phyloP scores from a whole-genome alignment of 2,888 invertebrate species.

The Thumatha senex region DNA sequence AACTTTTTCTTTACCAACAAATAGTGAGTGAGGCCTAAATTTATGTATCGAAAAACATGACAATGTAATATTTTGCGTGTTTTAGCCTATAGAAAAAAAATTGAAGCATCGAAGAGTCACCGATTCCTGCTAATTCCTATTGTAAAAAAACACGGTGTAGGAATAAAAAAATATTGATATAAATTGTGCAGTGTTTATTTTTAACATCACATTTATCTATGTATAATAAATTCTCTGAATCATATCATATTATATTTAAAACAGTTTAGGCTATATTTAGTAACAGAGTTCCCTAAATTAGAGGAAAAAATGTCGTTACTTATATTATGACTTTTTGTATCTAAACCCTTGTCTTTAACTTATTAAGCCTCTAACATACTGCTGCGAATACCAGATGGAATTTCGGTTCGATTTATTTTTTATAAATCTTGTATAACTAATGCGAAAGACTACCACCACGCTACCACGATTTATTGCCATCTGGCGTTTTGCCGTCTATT shows the following conservation, averaged over 20 bases:
- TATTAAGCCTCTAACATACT: too few species aligned
- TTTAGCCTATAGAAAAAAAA: slow-evolving; percentile 9
- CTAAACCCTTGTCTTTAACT: background rate
- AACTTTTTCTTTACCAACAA: slow-evolving; percentile 40
- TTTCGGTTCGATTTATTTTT: too few species aligned
- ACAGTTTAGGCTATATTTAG: slow-evolving; percentile 66
- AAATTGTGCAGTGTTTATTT: background rate
- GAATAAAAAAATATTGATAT: too few species aligned
- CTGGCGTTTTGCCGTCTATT: too few species aligned
- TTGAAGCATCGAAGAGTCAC: background rate
- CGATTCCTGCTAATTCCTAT: too few species aligned
- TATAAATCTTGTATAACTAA: too few species aligned
- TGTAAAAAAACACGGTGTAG: too few species aligned
- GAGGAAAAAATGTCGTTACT: slow-evolving; percentile 49
- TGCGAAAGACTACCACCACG: too few species aligned
- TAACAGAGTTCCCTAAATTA: slow-evolving; percentile 54
- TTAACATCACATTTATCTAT: slow-evolving; percentile 29
- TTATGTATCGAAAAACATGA: slow-evolving; percentile 44
- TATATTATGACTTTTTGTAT: slow-evolving; percentile 26
- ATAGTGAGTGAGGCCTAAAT: slow-evolving; percentile 53
- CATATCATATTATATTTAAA: slow-evolving; percentile 69
- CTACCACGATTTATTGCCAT: too few species aligned
- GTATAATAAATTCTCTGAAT: slow-evolving; percentile 61
- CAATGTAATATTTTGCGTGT: slow-evolving; percentile 29
- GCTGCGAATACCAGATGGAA: too few species aligned